Percentiles rank a stretch among this genome's conserved stretches.
These are phyloP conservation scores for Polyploca ridens DNA, from an alignment of 2,888 invertebrate genomes.

Conservation along the genomic window DNA sequence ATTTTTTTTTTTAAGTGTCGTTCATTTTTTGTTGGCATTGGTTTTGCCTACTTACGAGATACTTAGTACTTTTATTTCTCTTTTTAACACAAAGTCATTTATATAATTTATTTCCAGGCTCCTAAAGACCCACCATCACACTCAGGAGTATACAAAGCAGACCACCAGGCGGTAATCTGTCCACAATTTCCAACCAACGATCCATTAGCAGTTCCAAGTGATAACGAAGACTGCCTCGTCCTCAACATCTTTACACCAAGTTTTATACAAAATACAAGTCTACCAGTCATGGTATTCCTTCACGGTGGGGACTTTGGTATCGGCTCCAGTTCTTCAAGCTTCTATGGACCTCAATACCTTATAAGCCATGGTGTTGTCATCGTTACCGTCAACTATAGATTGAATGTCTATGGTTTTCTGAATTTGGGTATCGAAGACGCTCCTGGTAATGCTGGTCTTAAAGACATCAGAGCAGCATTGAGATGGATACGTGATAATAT, in stretches of 20 bases:
- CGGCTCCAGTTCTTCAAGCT: constrained; percentile 70
- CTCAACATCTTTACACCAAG: constrained; percentile 72
- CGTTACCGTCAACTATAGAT: constrained; percentile 79
- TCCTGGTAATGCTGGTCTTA: constrained; percentile 78
- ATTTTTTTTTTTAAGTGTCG: not conserved
- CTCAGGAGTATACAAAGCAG: constrained; percentile 66
- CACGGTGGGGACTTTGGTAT: constrained; percentile 80
- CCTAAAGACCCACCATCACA: constrained; percentile 61
- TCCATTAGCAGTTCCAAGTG: constrained; percentile 68
- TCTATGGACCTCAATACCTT: constrained; percentile 77
- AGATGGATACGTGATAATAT: constrained; percentile 76
- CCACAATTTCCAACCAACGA: constrained; percentile 73
- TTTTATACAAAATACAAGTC: constrained; percentile 42
- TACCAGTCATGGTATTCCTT: constrained; percentile 76
- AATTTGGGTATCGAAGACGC: constrained; percentile 70
- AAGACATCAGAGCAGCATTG: constrained; percentile 75
- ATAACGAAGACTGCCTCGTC: constrained; percentile 76
- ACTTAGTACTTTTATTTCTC: no score
- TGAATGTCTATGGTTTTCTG: constrained; percentile 77
- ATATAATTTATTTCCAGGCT: constrained; percentile 51
- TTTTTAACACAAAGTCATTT: no score
- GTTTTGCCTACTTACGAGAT: no score
- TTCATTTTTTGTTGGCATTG: no score
- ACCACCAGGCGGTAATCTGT: constrained; percentile 64
- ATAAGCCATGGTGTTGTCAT: constrained; percentile 70